phyloP scores from a whole-genome alignment of 2,797 vertebrate genomes.

The Lagorchestes hirsutus region DNA sequence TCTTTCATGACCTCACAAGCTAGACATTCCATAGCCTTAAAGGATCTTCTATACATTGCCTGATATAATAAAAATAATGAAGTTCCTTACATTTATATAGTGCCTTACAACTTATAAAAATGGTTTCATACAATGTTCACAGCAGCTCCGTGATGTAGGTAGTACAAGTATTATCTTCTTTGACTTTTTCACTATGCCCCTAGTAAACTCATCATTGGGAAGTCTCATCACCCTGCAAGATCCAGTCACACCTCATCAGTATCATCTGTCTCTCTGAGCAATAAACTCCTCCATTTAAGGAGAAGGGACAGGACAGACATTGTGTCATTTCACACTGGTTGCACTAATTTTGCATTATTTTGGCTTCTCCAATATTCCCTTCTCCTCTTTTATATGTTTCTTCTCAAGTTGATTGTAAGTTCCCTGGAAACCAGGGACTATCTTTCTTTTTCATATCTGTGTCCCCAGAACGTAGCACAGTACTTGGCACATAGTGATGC shows the following conservation, averaged over 20 bases:
- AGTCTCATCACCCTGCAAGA: background rate
- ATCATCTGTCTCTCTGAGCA: background rate
- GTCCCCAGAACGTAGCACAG: background rate
- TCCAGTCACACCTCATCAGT: background rate
- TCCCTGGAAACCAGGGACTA: background rate
- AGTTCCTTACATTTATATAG: background rate
- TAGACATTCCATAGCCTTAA: background rate
- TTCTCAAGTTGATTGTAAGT: background rate
- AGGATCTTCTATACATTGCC: background rate
- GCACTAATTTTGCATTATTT: background rate
- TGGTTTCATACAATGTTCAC: background rate
- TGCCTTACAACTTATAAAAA: background rate
- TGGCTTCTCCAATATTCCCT: background rate
- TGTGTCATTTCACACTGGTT: background rate
- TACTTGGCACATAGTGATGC: background rate
- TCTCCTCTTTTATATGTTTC: background rate
- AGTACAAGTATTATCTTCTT: slow-evolving; percentile 15
- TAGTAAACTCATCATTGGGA: background rate
- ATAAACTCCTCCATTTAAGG: background rate
- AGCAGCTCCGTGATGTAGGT: background rate
- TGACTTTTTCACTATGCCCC: background rate
- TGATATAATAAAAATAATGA: background rate
- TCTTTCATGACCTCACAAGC: background rate
- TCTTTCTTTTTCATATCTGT: background rate
- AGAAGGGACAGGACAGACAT: background rate